Evolutionary conservation across 2,888 invertebrate species (phyloP).

Genomic region (Tribolium freemani): DNA sequence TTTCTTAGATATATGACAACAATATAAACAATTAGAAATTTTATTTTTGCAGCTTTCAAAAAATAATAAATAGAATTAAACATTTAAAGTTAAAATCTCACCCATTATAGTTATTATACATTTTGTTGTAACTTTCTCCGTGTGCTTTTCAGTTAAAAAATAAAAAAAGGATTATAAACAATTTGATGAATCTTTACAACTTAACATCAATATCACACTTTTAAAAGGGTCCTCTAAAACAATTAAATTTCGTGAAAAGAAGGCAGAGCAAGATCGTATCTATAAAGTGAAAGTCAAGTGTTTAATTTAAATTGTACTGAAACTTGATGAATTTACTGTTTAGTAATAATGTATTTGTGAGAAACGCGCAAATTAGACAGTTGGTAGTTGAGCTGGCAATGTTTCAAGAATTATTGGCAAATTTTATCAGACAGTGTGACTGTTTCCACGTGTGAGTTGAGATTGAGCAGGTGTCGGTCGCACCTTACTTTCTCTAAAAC

Average conservation of each 20-base stretch:
- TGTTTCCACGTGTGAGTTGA: slow-evolving; percentile 5
- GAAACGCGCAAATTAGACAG: neutral
- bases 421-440: slow-evolving; percentile 17
- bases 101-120: neutral
- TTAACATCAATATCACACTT: no score
- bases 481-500: slow-evolving; percentile 40
- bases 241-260: no score
- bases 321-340: neutral
- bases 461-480: slow-evolving; percentile 33
- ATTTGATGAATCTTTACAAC: no score
- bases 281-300: no score
- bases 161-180: no score
- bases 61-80: neutral
- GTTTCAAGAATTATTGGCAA: neutral
- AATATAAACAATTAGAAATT: neutral
- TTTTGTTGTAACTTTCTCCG: neutral
- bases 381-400: neutral
- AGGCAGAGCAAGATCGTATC: no score
- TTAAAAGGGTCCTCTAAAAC: no score
- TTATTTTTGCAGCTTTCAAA: neutral
- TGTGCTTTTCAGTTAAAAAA: neutral
- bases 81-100: neutral
- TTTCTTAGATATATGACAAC: neutral
- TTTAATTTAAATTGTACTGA: no score
- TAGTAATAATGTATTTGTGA: neutral